Evolutionary conservation across 2,888 invertebrate species (phyloP), one percentile per base, ranked within the genome.

Genomic region (Prosapia bicincta): DNA sequence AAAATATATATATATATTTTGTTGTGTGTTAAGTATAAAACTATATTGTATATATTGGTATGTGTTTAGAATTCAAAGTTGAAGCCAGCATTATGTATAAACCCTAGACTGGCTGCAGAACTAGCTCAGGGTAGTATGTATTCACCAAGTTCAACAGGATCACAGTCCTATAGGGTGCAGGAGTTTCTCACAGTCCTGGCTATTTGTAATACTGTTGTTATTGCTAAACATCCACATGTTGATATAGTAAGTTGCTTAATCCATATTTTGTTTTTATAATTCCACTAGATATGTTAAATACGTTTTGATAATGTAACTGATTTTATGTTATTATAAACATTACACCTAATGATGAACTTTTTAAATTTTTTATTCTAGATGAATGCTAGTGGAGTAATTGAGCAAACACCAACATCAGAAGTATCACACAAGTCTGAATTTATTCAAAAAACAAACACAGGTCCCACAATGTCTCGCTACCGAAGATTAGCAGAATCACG

Each of bases 201-300:
- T 20, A 90, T 98, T 77, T 99, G 99, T 85, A 99, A 99, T 86
- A 98, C 98, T 0, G 98, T 99, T 7, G 94, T 98, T 73, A 98
- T 98, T 72, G 94, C 96, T 80, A 89, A 91, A 71, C 93, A 93
- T 83, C 96, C 97, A 7, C 92, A 92, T 84, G 87, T 88, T 80
- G 92, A 91, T 84, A 85, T 87, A 32, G 82, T 82, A 71, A 78
- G 80, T 78, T 54, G n/a, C 15, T 26, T 25, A 69, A 13, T 25
- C 10, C 23, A 1, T 66, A 20, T 65, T 26, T n/a, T n/a, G n/a
- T n/a, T n/a, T n/a, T n/a, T n/a, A n/a, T n/a, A n/a, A n/a, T n/a
- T n/a, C n/a, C n/a, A n/a, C n/a, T n/a, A n/a, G n/a, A n/a, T n/a
- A n/a, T n/a, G n/a, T n/a, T n/a, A n/a, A n/a, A n/a, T n/a, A n/a